Base-by-base conservation (phyloP, 1,140 invertebrate genomes). In the Aphidius gifuensis region DNA sequence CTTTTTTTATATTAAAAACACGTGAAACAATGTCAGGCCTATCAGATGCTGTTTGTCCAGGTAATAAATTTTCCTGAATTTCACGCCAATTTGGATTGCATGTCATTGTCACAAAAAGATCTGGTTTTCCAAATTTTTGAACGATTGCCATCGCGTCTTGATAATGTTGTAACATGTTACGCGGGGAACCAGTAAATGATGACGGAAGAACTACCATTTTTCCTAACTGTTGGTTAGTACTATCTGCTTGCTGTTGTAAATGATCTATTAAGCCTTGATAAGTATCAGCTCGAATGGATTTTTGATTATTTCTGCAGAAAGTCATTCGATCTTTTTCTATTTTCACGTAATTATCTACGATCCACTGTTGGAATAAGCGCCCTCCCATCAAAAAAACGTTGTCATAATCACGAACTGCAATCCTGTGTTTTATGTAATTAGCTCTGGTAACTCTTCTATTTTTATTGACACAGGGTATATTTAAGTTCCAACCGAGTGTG, bases 1-100 rank as follows among this genome's bases (percentile, higher is more conserved):
- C 5, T 48, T 48, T 48, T 16, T 61, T 61, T 42, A 61, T 54
- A 44, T 61, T 42, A 38, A 61, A 61, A 32, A 61, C 60, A 54
- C 60, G 49, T 4, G 60, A 45, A 42, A 47, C 48, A 44, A 61
- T 70, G 60, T 77, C 75, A 8, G 16, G 16, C 16, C 16, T 48
- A 16, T 48, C 46, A 11, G 46, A 48, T 48, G 9, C 9, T 48
- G 46, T 8, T 3, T 48, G 46, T n/a, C 9, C 21, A 8, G 9
- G 9, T 16, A 6, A 6, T 48, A 3, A 48, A 48, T 48, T 48
- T 48, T 48, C 46, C 21, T 8, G 5, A 48, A 6, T 48, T 48
- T 48, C 46, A 48, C 1, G 9, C 46, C 46, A 48, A 16, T 48
- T 11, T 8, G 46, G 46, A 48, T 48, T 48, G 21, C 46, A 48